Conservation (phyloP, 2,888 invertebrate genomes). For the Escarpia spicata region DNA sequence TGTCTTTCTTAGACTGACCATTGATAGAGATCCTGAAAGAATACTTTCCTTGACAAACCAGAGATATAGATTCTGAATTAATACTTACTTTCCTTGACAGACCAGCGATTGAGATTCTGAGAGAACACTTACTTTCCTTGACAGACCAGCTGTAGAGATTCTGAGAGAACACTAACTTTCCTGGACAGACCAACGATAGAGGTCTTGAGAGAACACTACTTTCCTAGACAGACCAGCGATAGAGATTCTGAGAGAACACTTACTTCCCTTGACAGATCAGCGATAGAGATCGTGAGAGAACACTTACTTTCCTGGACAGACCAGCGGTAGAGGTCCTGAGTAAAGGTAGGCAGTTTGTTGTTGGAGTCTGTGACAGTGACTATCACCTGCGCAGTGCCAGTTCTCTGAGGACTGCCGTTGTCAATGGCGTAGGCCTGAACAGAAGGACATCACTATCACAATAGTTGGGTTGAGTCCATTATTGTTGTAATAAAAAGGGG, state of each 20-base stretch:
- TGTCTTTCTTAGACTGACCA: neutral
- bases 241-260: neutral
- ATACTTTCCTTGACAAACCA: conserved; percentile 56
- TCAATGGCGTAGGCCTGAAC: conserved; percentile 74
- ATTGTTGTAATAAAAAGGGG: no score
- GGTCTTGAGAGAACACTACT: no score
- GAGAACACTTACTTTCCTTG: neutral
- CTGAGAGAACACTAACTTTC: neutral
- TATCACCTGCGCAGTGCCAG: conserved; percentile 78
- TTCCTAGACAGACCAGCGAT: neutral
- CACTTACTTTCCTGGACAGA: conserved; percentile 54
- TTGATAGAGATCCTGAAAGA: neutral
- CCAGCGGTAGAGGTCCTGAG: conserved; percentile 52
- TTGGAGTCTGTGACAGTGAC: conserved; percentile 60
- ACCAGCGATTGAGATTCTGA: neutral
- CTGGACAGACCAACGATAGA: neutral
- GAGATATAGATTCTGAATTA: conserved; percentile 51
- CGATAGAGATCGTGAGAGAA: neutral
- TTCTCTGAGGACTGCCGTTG: conserved; percentile 73
- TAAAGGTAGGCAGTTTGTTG: conserved; percentile 63
- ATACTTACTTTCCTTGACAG: neutral
- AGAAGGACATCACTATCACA: neutral
- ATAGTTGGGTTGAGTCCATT: no score
- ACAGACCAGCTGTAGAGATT: neutral
- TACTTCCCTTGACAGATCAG: neutral